Conservation (phyloP, 2,888 invertebrate species). For the Ophioninae sp. region DNA sequence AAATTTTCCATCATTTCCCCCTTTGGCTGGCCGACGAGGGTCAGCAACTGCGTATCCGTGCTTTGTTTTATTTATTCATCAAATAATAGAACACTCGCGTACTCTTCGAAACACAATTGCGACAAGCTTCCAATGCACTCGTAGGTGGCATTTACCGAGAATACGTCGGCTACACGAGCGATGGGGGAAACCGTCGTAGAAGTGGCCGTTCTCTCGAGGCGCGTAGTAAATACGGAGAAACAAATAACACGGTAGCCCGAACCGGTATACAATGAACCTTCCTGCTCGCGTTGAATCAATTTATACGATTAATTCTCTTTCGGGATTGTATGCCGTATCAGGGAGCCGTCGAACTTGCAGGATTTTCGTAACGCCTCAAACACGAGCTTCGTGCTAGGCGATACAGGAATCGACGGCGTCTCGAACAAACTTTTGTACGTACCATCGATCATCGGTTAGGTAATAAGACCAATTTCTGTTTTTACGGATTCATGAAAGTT, state of each 20-base stretch:
- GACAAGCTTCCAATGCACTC: slow-evolving; percentile 6
- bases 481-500: background rate
- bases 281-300: background rate
- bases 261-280: background rate
- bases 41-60: slow-evolving; percentile 15
- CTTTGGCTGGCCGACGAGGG: slow-evolving; percentile 3
- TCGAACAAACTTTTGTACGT: too few relatives aligned
- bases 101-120: slow-evolving; percentile 6
- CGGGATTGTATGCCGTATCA: too few relatives aligned
- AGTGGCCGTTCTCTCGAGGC: background rate
- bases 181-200: background rate
- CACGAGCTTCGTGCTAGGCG: background rate
- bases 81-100: slow-evolving; percentile 27
- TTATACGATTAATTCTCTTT: background rate
- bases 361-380: background rate
- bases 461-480: background rate
- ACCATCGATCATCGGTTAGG: background rate
- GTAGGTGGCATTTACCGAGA: background rate
- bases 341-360: background rate
- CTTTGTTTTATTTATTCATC: slow-evolving; percentile 50
- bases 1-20: slow-evolving; percentile 26
- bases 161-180: background rate
- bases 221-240: background rate
- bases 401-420: too few relatives aligned
- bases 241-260: background rate